Conservation (phyloP, 2,888 invertebrate species). For the Globia sparganii region DNA sequence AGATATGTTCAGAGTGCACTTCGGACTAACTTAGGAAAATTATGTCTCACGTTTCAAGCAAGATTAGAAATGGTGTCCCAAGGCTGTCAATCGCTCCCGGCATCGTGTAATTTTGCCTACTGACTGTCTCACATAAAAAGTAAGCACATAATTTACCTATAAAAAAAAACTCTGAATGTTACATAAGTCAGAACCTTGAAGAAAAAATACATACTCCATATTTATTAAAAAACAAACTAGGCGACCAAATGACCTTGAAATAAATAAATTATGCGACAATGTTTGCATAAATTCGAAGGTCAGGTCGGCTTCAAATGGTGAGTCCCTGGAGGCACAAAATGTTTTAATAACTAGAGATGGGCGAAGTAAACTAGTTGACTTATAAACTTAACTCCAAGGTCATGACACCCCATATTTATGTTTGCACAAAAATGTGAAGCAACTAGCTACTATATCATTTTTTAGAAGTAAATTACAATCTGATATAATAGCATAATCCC, state of each 20-base stretch:
- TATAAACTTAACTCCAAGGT: neutral
- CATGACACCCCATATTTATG: neutral
- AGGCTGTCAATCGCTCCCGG: no score
- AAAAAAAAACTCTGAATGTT: no score
- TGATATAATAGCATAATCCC: no score
- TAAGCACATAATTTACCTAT: neutral
- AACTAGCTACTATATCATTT: no score
- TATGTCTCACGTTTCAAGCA: no score
- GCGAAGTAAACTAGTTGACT: neutral
- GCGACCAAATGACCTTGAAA: conserved; percentile 32
- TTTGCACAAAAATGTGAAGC: no score
- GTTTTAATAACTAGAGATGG: neutral
- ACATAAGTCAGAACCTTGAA: neutral
- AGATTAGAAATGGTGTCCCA: no score
- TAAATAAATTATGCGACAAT: conserved; percentile 10
- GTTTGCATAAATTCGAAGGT: conserved; percentile 45
- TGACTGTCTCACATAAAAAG: neutral
- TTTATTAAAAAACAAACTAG: conserved; percentile 11
- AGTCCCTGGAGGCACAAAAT: conserved; percentile 14
- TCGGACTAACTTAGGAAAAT: no score
- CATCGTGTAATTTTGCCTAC: no score
- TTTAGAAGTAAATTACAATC: no score
- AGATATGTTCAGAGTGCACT: no score
- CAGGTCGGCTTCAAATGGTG: conserved; percentile 8
- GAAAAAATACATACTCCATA: conserved; percentile 7